Base-by-base conservation (phyloP, 2,888 invertebrate species). In the Drosophila paracracens region DNA sequence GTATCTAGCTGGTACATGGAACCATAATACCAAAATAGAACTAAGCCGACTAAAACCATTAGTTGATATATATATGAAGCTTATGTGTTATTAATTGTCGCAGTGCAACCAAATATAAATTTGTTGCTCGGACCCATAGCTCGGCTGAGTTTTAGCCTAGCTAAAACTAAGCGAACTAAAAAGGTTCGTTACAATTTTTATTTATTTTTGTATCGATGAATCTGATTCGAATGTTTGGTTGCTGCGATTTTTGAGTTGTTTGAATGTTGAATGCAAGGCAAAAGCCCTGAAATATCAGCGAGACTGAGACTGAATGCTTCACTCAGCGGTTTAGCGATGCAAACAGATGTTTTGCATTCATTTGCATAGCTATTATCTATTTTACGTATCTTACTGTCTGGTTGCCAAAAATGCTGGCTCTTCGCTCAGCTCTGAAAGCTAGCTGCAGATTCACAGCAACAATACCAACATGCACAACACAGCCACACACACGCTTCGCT, bases 301-400 rank as follows among this genome's bases (percentile, higher is more conserved):
- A 10, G 31, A 11, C 31, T 2, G 5, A 21, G 52, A 11, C 11
- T 53, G 33, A 33, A 50, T 35, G 35, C 2, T 21, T 54, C 60
- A 21, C 36, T 60, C 21, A 25, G 31, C 18, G 5, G n/a, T 4
- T 57, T 25, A 27, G 10, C 10, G 51, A 50, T 64, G 21, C 25
- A 61, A 66, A 56, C n/a, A 33, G 52, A 64, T 52, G 43, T 53
- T 50, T 57, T 57, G 56, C 57, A 40, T 73, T 38, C 52, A 52
- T 71, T 71, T 71, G 71, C 71, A 65, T 65, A 65, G 54, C 56
- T 51, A 57, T 73, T 73, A 57, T 56, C 46, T 73, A 31, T 31
- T 66, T 48, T 16, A 46, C 38, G 46, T 46, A 27, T 52, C 36
- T 56, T 36, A 25, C 50, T 43, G 35, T n/a, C 36, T 43, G 31